phyloP scores from a whole-genome alignment of 1,140 invertebrate genomes.

The Neodiprion fabricii region DNA sequence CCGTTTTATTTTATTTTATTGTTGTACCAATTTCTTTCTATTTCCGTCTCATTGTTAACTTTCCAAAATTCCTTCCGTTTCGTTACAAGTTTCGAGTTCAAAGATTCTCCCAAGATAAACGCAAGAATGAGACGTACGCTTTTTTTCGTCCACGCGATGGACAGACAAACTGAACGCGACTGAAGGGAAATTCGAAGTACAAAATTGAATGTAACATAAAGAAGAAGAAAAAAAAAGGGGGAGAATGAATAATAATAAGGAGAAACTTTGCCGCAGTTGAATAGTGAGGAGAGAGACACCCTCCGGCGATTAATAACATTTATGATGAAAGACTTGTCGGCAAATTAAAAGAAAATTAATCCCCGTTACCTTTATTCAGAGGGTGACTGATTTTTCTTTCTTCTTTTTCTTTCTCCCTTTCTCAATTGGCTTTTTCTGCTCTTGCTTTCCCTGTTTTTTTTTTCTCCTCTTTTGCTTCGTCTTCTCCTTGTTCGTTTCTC shows the following conservation, averaged over 20 bases:
- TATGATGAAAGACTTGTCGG: slow-evolving; percentile 4
- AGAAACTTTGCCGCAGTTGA: slow-evolving; percentile 12
- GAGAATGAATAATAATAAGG: slow-evolving; percentile 15
- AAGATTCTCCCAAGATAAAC: background rate
- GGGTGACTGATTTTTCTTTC: background rate
- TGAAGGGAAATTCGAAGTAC: too few relatives aligned
- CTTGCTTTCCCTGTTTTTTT: background rate
- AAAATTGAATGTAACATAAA: background rate
- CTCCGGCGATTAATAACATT: slow-evolving; percentile 7
- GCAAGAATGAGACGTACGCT: background rate
- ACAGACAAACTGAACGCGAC: background rate
- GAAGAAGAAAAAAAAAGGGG: slow-evolving; percentile 3
- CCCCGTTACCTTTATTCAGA: background rate
- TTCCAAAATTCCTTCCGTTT: too few relatives aligned
- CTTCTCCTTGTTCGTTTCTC: background rate
- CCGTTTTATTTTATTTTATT: too few relatives aligned
- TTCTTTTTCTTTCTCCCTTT: background rate
- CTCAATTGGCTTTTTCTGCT: background rate
- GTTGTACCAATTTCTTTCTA: too few relatives aligned
- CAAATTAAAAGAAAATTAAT: slow-evolving; percentile 8
- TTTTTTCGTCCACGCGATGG: background rate
- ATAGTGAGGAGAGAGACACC: slow-evolving; percentile 1
- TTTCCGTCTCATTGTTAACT: too few relatives aligned
- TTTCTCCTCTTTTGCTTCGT: background rate
- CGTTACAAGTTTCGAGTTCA: background rate